Conservation (phyloP, 2,888 invertebrate genomes). For the Hecatera dysodea region DNA sequence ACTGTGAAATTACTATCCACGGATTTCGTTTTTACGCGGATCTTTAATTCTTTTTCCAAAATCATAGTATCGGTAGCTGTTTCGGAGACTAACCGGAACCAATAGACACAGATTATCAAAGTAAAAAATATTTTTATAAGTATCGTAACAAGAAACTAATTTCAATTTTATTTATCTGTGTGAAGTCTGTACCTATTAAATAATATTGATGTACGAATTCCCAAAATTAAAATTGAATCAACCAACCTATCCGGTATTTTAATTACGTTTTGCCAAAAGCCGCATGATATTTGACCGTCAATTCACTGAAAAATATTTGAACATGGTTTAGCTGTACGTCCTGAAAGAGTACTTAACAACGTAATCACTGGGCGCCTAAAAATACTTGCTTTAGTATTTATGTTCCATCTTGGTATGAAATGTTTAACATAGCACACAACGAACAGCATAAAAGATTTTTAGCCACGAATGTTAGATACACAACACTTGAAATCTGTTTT, state of each 20-base stretch:
- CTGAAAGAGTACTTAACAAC: neutral
- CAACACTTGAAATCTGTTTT: conserved; percentile 75
- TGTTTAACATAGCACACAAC: neutral
- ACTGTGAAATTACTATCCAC: no score
- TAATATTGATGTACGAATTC: neutral
- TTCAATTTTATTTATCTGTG: no score
- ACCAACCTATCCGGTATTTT: neutral
- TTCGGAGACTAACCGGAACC: no score
- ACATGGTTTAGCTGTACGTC: no score
- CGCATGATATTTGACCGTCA: neutral
- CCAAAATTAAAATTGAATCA: neutral
- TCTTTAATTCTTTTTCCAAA: no score
- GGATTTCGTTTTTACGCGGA: no score
- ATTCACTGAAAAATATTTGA: neutral
- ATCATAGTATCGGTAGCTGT: no score
- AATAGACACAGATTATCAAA: no score
- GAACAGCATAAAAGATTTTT: conserved; percentile 10
- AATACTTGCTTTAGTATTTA: neutral
- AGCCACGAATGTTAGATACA: conserved; percentile 44
- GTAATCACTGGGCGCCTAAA: neutral
- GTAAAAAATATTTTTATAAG: no score
- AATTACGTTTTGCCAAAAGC: neutral
- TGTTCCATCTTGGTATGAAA: neutral
- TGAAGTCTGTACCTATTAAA: no score
- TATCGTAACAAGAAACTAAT: no score